Base-by-base conservation (phyloP, 2,888 invertebrate genomes). In the Dyspetes luteomarginatus region DNA sequence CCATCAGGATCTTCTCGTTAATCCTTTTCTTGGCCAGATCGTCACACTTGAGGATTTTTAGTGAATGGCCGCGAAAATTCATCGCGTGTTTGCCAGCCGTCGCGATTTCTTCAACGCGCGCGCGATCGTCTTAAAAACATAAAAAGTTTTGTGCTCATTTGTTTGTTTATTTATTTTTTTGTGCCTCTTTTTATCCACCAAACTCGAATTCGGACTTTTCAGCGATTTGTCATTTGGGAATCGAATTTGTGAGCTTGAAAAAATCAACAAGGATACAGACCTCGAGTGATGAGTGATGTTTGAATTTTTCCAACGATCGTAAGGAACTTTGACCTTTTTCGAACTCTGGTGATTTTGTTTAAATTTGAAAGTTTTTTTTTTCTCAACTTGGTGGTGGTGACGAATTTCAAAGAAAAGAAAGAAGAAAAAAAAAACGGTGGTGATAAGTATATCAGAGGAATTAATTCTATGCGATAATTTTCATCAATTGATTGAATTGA, bases 221-320 rank as follows among this genome's bases (percentile, higher is more conserved):
- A 12, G 36, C 12, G 12, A n/a, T 7, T 12, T 19, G 9, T 22
- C 12, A 4, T 12, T 0, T 60, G 9, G 19, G 9, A 3, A 12
- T 17, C n/a, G 9, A 3, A 28, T 9, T 36, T 58, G 36, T 36
- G 58, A 58, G 19, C 36, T 7, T 7, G 36, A 36, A 7, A 36
- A 36, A 30, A 9, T 9, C 30, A 30, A 71, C 69, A 50, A 60
- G 71, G 71, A 72, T 72, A 72, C n/a, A n/a, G n/a, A n/a, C 48
- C 50, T 41, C 71, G 50, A 72, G 71, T 72, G 71, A 30, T 41
- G 69, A 45, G 58, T 19, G 17, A 69, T 26, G 12, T 68, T 19
- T 24, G 43, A 26, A 26, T 22, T 62, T n/a, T 24, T 36, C 15
- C 26, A 26, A 24, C 3, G 45, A 3, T n/a, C 17, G 45, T n/a